Evolutionary conservation across 1,140 invertebrate species (phyloP).

Genomic region (Gryon sp.): DNA sequence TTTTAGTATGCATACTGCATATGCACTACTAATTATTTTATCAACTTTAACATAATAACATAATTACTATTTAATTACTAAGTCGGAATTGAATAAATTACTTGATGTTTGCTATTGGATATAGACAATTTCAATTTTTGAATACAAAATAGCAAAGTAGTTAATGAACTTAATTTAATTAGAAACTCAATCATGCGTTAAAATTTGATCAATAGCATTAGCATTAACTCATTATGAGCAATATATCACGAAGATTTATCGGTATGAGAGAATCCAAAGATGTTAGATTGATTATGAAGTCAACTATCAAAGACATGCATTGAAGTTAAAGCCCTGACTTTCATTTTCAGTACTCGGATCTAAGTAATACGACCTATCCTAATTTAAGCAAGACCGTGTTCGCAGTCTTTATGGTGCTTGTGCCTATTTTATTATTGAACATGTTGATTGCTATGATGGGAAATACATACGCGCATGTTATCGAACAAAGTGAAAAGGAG

Average conservation of each 20-base stretch:
- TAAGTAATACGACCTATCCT: constrained; percentile 93
- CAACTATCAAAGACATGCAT: constrained; percentile 34
- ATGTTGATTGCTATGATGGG: constrained; percentile 99
- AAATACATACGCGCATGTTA: constrained; percentile 98
- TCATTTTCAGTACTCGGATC: constrained; percentile 91
- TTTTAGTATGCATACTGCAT: too few species aligned
- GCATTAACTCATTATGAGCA: constrained; percentile 31
- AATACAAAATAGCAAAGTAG: neutral
- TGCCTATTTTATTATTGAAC: constrained; percentile 97
- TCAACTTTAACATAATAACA: too few species aligned
- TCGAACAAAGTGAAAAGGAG: constrained; percentile 98
- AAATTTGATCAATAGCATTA: constrained; percentile 38
- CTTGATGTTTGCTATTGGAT: too few species aligned
- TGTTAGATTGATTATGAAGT: constrained; percentile 41
- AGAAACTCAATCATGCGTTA: constrained; percentile 32
- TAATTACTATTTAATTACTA: too few species aligned
- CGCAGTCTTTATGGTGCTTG: constrained; percentile 97
- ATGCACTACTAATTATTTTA: too few species aligned
- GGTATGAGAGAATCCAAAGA: constrained; percentile 14
- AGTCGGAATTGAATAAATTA: too few species aligned
- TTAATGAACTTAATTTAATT: constrained; percentile 12
- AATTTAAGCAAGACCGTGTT: constrained; percentile 96
- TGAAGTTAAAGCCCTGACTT: constrained; percentile 23
- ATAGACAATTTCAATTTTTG: neutral
- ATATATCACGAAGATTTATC: constrained; percentile 37